A percentile compares a stretch with the other conserved stretches of the same genome.
Conservation (phyloP, 2,888 invertebrate genomes). For the Selenia dentaria region DNA sequence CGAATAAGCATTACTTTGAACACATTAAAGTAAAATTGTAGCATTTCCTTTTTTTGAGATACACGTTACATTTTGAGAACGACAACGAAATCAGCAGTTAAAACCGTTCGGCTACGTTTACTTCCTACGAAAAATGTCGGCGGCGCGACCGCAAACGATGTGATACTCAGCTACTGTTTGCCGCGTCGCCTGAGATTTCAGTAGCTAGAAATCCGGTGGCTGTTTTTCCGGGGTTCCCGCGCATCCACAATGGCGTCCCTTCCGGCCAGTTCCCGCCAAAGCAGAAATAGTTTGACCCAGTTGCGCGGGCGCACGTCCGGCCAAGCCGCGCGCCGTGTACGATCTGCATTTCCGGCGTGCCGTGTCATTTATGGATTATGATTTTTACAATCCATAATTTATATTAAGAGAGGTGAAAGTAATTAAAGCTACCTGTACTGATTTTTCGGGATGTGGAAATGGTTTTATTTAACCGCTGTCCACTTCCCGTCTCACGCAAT, state of each 20-base stretch:
- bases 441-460: slow-evolving; percentile 35
- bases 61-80: slow-evolving; percentile 51
- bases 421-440: slow-evolving; percentile 42
- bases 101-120: slow-evolving; percentile 57
- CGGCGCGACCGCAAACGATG: slow-evolving; percentile 48
- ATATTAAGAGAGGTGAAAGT: slow-evolving; percentile 46
- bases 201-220: slow-evolving; percentile 78
- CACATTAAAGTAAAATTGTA: slow-evolving; percentile 52
- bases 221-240: slow-evolving; percentile 81
- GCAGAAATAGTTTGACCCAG: slow-evolving; percentile 83
- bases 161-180: slow-evolving; percentile 59
- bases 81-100: slow-evolving; percentile 53
- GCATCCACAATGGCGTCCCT: slow-evolving; percentile 81
- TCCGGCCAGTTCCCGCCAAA: slow-evolving; percentile 84
- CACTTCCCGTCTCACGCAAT: slow-evolving; percentile 33
- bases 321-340: slow-evolving; percentile 59
- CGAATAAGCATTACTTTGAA: slow-evolving; percentile 42
- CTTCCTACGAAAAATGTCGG: slow-evolving; percentile 62
- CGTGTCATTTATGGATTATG: slow-evolving; percentile 77
- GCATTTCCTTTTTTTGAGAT: slow-evolving; percentile 52
- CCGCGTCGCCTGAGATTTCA: slow-evolving; percentile 71
- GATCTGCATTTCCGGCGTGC: slow-evolving; percentile 80
- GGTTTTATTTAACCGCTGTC: slow-evolving; percentile 30
- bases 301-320: slow-evolving; percentile 76
- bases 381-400: slow-evolving; percentile 57